These are phyloP conservation scores for Sipha flava DNA, from an alignment of 1,140 invertebrate species.

Conservation along the genomic window DNA sequence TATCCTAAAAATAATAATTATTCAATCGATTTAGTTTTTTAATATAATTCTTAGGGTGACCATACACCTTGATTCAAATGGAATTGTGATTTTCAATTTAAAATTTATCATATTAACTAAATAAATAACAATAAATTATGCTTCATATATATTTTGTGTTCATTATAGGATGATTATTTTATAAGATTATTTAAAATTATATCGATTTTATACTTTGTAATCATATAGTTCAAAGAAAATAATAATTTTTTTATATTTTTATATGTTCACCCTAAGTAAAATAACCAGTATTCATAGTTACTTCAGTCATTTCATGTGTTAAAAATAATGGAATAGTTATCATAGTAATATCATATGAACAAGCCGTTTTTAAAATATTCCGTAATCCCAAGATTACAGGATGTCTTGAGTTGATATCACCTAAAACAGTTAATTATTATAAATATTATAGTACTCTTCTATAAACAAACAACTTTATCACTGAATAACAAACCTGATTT, in stretches of 20 bases:
- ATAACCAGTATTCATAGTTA: constrained; percentile 42
- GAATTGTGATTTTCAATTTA: too few species aligned
- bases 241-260: neutral
- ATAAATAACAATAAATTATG: too few species aligned
- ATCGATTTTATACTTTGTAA: too few species aligned
- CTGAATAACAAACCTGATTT: constrained; percentile 46
- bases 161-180: too few species aligned
- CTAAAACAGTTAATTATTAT: constrained; percentile 44
- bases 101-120: too few species aligned
- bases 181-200: too few species aligned
- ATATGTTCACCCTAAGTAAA: neutral
- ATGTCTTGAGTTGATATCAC: constrained; percentile 91
- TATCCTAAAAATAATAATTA: constrained; percentile 57
- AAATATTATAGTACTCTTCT: constrained; percentile 23
- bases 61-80: too few species aligned
- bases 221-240: too few species aligned
- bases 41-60: too few species aligned
- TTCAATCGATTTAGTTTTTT: too few species aligned
- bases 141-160: too few species aligned
- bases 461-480: neutral
- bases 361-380: constrained; percentile 90
- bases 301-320: constrained; percentile 88
- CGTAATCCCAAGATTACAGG: constrained; percentile 88
- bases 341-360: constrained; percentile 85
- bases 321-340: constrained; percentile 87